phyloP scores from a whole-genome alignment of 2,113 vertebrate genomes.

The Glaucomys volans region DNA sequence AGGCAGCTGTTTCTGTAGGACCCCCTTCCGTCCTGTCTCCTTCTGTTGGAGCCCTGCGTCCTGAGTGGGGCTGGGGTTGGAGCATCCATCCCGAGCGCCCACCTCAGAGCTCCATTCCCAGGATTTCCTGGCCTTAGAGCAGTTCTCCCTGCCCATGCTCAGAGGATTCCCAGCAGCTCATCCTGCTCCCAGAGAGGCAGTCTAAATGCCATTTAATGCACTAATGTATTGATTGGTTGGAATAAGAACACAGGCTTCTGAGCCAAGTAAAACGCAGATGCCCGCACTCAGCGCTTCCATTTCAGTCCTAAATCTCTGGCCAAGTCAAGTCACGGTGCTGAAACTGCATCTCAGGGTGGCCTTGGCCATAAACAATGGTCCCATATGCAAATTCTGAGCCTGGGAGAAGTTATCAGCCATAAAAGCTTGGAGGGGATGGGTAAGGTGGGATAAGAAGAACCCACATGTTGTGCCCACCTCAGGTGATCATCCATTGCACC shows the following conservation, averaged over 20 bases:
- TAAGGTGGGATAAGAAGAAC: background rate
- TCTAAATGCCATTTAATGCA: constrained; percentile 35
- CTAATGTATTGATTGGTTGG: constrained; percentile 10
- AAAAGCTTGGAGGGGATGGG: background rate
- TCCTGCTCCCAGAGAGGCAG: background rate
- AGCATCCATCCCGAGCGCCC: background rate
- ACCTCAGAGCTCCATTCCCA: background rate
- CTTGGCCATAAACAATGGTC: background rate
- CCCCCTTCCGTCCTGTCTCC: background rate
- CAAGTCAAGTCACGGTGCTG: background rate
- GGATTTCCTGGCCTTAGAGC: background rate
- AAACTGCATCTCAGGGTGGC: background rate
- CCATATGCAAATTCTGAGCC: background rate
- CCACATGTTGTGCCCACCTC: background rate
- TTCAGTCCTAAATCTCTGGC: constrained; percentile 56
- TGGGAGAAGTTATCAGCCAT: background rate
- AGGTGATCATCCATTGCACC: background rate
- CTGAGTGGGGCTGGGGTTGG: background rate
- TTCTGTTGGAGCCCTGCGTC: background rate
- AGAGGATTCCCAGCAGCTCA: background rate
- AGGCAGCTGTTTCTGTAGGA: background rate
- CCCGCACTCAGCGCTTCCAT: background rate
- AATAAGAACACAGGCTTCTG: background rate
- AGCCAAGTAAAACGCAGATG: constrained; percentile 49
- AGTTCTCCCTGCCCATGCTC: background rate